Evolutionary conservation across 92 coral and sea anemone genomes (phyloP).

Genomic region (Anthopleura xanthogrammica): DNA sequence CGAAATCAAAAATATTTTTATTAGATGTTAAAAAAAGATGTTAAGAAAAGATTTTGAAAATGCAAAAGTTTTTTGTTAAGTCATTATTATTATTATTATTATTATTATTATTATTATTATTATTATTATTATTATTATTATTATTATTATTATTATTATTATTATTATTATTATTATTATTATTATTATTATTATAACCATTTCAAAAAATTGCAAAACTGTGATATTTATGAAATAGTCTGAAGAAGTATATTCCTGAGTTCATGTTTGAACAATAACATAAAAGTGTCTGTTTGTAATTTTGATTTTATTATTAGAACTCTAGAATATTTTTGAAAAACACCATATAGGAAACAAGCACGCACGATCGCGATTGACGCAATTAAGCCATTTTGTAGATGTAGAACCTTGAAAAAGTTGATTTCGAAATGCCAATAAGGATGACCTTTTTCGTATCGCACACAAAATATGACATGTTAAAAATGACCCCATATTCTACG

Average conservation of each 20-base stretch:
- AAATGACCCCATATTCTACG: constrained; percentile 3
- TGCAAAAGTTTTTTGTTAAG: neutral
- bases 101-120: too few species aligned
- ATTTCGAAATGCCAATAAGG: neutral
- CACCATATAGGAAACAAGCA: neutral
- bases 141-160: too few species aligned
- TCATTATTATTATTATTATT: too few species aligned
- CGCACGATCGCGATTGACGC: neutral
- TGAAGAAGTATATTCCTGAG: too few species aligned
- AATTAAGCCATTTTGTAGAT: neutral
- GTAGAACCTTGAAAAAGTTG: neutral
- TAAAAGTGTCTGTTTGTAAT: too few species aligned
- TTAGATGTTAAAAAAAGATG: neutral
- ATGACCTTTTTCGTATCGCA: neutral
- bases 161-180: too few species aligned
- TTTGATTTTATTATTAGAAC: neutral
- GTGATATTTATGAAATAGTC: too few species aligned
- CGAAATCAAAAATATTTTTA: neutral
- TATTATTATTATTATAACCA: too few species aligned
- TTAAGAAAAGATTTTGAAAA: neutral
- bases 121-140: too few species aligned
- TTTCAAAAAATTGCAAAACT: too few species aligned
- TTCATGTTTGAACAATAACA: too few species aligned
- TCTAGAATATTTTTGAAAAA: neutral
- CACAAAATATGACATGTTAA: neutral